Base-by-base conservation (phyloP, 64 coral and sea anemone genomes). In the Exaiptasia diaphana region DNA sequence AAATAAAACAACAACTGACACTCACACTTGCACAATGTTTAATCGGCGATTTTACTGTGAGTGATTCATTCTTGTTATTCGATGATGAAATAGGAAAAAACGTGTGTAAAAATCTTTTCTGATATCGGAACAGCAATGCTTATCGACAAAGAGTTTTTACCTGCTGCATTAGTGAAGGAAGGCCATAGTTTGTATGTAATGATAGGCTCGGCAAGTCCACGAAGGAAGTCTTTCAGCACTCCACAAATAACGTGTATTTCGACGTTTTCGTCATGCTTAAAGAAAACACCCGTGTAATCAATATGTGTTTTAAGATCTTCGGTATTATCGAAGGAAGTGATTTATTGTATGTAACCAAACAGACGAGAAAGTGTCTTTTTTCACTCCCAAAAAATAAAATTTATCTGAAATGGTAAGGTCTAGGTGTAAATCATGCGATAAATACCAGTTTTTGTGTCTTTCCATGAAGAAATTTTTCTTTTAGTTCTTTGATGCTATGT, bases 161-260 rank as follows among this genome's bases (percentile, higher is more conserved):
- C 81, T 27, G 95, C 95, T 41, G 95, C 95, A 79, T 88, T 78
- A 22, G 87, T 72, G 37, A 99, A 99, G 24, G 73, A 17, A 48
- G 54, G 77, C 80, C 90, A 92, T 14, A 99, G 38, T 20, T 69
- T 44, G 79, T 80, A 99, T 8, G 95, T 99, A 44, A 99, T 14
- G 6, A 99, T 32, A 18, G 95, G 95, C 67, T 99, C 95, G n/a
- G 95, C 64, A 38, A 99, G 62, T 6, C 93, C 88, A 10, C 90
- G 74, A 3, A 99, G 62, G 69, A 99, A 99, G 48, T 92, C 90
- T 53, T 99, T 99, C 21, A 99, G 56, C n/a, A 88, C 80, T 73
- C 95, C 95, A 75, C 95, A 99, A 13, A 99, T 74, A 18, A 89
- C 95, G 49, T 99, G 90, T 5, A 93, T 92, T 38, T 99, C 95